phyloP scores from a whole-genome alignment of 2,888 invertebrate genomes.

The Xanthorhoe designata region DNA sequence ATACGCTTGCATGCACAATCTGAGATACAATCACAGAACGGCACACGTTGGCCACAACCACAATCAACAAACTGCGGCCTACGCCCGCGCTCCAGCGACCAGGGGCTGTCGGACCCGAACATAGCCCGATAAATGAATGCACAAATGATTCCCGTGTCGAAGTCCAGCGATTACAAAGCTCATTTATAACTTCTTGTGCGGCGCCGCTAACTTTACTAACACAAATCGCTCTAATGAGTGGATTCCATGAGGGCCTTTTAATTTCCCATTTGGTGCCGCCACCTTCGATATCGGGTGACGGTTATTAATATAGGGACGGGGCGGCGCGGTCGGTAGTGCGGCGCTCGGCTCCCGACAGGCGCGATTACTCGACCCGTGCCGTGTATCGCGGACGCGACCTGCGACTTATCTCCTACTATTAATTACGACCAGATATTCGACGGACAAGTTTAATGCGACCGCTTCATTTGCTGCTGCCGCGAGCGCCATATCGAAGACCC shows the following conservation, averaged over 20 bases:
- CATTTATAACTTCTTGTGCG: conserved; percentile 79
- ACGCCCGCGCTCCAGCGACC: conserved; percentile 50
- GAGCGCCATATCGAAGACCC: conserved; percentile 79
- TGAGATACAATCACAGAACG: conserved; percentile 58
- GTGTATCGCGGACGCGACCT: conserved; percentile 71
- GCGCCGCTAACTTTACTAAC: conserved; percentile 69
- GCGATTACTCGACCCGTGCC: conserved; percentile 69
- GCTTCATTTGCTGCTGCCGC: conserved; percentile 81
- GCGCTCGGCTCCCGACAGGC: conserved; percentile 74
- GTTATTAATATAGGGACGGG: conserved; percentile 78
- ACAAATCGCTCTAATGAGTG: conserved; percentile 82
- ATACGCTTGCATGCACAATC: conserved; percentile 68
- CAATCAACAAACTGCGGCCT: conserved; percentile 51
- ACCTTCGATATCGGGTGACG: conserved; percentile 78
- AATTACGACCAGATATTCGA: conserved; percentile 81
- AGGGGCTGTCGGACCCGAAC: conserved; percentile 58
- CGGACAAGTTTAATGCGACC: conserved; percentile 84
- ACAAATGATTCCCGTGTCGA: conserved; percentile 70
- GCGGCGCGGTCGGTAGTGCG: conserved; percentile 70
- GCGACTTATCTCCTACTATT: conserved; percentile 81
- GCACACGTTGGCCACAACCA: conserved; percentile 47
- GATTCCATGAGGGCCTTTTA: conserved; percentile 83
- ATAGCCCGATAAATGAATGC: conserved; percentile 64
- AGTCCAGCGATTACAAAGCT: conserved; percentile 72
- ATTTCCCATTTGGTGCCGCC: conserved; percentile 82